Evolutionary conservation across 2,113 vertebrate genomes (phyloP), one percentile per base, ranked within the genome.

Genomic region (Hucho hucho): DNA sequence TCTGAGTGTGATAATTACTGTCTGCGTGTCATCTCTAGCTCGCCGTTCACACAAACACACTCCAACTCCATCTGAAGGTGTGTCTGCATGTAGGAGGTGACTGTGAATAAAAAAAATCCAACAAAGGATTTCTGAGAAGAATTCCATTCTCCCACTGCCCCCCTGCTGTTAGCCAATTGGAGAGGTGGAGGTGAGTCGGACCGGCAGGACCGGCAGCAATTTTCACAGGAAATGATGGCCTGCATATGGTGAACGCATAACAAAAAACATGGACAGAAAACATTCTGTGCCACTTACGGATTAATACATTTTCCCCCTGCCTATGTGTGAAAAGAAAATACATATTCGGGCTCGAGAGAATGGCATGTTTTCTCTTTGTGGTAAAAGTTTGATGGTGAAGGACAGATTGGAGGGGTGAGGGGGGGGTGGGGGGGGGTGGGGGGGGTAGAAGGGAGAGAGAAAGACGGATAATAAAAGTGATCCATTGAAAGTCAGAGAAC

Each of bases 201-300:
- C 72, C 67, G 79, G 66, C 65, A 69, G 64, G 66, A 61, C 72
- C 67, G 79, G 66, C 65, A 69, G 71, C 77, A 80, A 81, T 80
- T 81, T 84, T 74, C 59, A 56, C 69, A 72, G 69, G 80, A 74
- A 82, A 85, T 85, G 85, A 83, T 79, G 73, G 74, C 81, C 77
- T 80, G 37, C 65, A 71, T 80, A 73, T 80, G 73, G 69, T 6
- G 77, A 82, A 85, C 75, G 74, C 73, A 73, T 71, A 80, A 68
- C 63, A 28, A 76, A 43, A 72, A 72, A 49, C 65, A 26, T 49
- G 14, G 14, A 77, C 53, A 37, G 64, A 12, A 63, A 76, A 81
- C 58, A 78, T 68, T 22, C 66, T 26, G 37, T 49, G 59, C 64
- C 64, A 26, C 25, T 63, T 24, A 26, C 29, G 6, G 37, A 25